Evolutionary conservation across 2,797 vertebrate species (phyloP), one percentile per base, ranked within the genome.

Genomic region (Lepidocolaptes lacrymiger): DNA sequence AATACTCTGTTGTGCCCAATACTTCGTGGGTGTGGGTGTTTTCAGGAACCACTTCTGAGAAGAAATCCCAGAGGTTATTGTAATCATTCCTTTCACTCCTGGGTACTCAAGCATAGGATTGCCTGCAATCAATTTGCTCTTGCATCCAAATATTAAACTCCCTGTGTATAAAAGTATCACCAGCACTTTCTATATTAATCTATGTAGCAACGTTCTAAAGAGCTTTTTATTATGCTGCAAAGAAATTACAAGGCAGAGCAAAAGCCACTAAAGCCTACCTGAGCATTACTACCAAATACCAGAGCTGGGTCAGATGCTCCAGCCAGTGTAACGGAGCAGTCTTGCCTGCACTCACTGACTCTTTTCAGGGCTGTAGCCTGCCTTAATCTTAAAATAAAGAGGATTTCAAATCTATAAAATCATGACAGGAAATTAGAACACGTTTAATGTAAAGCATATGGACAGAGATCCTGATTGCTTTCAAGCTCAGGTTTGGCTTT

Each of bases 81-180:
- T 93, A 94, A 91, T 97, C 94, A 97, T 97, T 96, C 96, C 94
- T 97, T 98, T 96, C 95, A 97, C 97, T 97, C 96, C 78, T 89
- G 97, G 91, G 95, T 97, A 89, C 95, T 97, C 95, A 95, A 96
- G 96, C 95, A 96, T 96, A 96, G 96, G 96, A 97, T 93, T 97
- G 97, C 94, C 97, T 97, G 97, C 97, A 98, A 97, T 98, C 97
- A 98, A 98, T 98, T 97, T 97, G 93, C 95, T 97, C 95, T 97
- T 95, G 97, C 88, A 97, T 96, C 85, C 92, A 88, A 90, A 85
- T 93, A 97, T 95, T 97, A 97, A 97, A 95, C 93, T 97, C 95
- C 76, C 87, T 91, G 95, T 85, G 85, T 95, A 97, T 96, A 96
- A 97, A 97, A 97, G 90, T 97, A 98, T 93, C 95, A 89, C 96